Percentiles rank a stretch among this genome's conserved stretches.
Conservation (phyloP, 2,113 vertebrate genomes). For the Suricata suricatta region DNA sequence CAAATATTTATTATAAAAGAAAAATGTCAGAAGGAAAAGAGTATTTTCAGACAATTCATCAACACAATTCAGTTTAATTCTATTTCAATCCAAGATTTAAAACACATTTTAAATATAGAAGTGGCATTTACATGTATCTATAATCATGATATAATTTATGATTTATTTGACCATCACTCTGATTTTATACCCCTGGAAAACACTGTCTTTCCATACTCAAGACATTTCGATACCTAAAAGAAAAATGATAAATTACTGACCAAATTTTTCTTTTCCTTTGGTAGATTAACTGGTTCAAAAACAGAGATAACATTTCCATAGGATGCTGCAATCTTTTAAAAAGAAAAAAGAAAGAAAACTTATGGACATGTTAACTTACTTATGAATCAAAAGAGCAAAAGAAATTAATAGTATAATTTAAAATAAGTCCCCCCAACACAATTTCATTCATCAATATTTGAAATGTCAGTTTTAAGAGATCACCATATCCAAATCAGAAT, state of each 20-base stretch:
- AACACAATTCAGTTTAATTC: background rate
- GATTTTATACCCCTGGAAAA: slow-evolving; percentile 7
- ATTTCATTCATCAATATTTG: background rate
- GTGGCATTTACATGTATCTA: background rate
- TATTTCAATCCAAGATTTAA: slow-evolving; percentile 44
- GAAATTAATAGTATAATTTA: slow-evolving; percentile 39
- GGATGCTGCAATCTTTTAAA: slow-evolving; percentile 95
- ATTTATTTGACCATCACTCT: background rate
- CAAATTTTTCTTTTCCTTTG: slow-evolving; percentile 87
- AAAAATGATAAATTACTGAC: slow-evolving; percentile 86
- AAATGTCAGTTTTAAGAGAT: slow-evolving; percentile 35
- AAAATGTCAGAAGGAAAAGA: slow-evolving; percentile 13
- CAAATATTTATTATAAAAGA: slow-evolving; percentile 33
- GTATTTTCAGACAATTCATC: slow-evolving; percentile 30
- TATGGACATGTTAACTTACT: slow-evolving; percentile 46
- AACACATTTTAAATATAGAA: slow-evolving; percentile 29
- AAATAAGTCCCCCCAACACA: background rate
- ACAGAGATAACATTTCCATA: slow-evolving; percentile 94
- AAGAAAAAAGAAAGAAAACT: slow-evolving; percentile 47
- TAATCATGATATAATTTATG: background rate
- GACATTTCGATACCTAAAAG: slow-evolving; percentile 41
- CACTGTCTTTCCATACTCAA: background rate
- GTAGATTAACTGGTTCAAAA: slow-evolving; percentile 92
- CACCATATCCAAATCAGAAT: slow-evolving; percentile 13
- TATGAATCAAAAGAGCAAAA: slow-evolving; percentile 42